Evolutionary conservation across 30 jellyfish, hydroid and myxozoan genomes (phyloP).

Genomic region (Phacellophora camtschatica): DNA sequence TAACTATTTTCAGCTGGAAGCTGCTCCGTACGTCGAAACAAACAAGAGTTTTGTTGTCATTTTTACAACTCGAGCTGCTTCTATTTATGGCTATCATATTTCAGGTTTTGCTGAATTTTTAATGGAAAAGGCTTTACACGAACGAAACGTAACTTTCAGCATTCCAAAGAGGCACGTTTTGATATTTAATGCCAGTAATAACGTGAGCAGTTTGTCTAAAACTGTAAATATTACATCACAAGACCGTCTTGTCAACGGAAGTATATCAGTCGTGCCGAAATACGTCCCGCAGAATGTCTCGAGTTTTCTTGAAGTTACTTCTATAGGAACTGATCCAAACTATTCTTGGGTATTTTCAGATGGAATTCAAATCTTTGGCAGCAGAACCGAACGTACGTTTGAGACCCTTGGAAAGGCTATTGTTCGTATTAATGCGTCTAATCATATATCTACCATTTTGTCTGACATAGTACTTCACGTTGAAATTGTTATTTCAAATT

Average conservation of each 20-base stretch:
- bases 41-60: background rate
- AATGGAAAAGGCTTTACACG: background rate
- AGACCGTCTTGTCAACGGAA: conserved; percentile 38
- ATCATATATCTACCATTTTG: conserved; percentile 20
- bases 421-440: conserved; percentile 34
- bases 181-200: conserved; percentile 41
- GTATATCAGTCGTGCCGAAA: background rate
- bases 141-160: background rate
- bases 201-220: conserved; percentile 44
- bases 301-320: background rate
- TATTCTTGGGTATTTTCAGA: conserved; percentile 18
- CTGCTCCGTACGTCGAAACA: conserved; percentile 10
- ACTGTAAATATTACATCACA: conserved; percentile 10
- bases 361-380: background rate
- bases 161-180: conserved; percentile 28
- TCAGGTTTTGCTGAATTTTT: background rate
- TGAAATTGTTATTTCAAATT: background rate
- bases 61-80: background rate
- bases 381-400: background rate
- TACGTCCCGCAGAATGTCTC: conserved; percentile 9
- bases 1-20: background rate
- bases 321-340: conserved; percentile 15
- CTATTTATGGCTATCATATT: conserved; percentile 39
- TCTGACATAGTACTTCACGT: background rate
- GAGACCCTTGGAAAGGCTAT: conserved; percentile 10